These are phyloP conservation scores for Ceryle rudis DNA, from an alignment of 2,797 vertebrate genomes.

Conservation along the genomic window DNA sequence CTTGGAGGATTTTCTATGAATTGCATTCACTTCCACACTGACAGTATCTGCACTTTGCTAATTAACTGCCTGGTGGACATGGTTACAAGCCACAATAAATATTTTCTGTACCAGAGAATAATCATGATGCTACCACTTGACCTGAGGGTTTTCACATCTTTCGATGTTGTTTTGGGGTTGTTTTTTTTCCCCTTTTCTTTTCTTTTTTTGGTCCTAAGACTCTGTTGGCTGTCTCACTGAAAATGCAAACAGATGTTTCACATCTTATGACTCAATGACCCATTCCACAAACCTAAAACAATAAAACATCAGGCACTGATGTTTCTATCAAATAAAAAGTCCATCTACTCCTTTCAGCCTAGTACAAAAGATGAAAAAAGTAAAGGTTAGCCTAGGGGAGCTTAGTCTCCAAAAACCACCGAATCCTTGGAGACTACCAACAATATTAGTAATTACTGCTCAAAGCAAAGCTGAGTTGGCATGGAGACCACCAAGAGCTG, in stretches of 20 bases:
- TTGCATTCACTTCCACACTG: conserved; percentile 5
- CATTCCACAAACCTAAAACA: conserved; percentile 62
- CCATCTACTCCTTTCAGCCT: conserved; percentile 48
- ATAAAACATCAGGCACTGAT: conserved; percentile 50
- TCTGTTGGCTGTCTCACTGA: conserved; percentile 46
- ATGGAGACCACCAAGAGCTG: conserved; percentile 48
- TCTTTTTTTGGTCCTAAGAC: background rate
- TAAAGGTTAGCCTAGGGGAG: conserved; percentile 56
- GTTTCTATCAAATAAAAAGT: conserved; percentile 75
- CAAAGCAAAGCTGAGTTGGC: conserved; percentile 50
- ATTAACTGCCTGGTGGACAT: conserved; percentile 50
- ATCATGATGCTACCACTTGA: conserved; percentile 22
- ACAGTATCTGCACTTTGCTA: conserved; percentile 21
- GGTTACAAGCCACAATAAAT: conserved; percentile 23
- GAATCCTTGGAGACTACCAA: conserved; percentile 63
- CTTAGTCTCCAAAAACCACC: conserved; percentile 47
- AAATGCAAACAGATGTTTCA: conserved; percentile 74
- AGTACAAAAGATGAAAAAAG: conserved; percentile 38
- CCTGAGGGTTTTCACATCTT: conserved; percentile 14
- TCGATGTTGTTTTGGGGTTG: background rate
- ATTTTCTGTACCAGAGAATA: conserved; percentile 31
- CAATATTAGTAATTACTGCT: conserved; percentile 59
- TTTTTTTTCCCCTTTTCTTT: background rate
- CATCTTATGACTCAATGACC: conserved; percentile 61
- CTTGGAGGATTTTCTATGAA: conserved; percentile 56